Evolutionary conservation across 2,797 vertebrate genomes (phyloP).

Genomic region (Eulemur albifrons): DNA sequence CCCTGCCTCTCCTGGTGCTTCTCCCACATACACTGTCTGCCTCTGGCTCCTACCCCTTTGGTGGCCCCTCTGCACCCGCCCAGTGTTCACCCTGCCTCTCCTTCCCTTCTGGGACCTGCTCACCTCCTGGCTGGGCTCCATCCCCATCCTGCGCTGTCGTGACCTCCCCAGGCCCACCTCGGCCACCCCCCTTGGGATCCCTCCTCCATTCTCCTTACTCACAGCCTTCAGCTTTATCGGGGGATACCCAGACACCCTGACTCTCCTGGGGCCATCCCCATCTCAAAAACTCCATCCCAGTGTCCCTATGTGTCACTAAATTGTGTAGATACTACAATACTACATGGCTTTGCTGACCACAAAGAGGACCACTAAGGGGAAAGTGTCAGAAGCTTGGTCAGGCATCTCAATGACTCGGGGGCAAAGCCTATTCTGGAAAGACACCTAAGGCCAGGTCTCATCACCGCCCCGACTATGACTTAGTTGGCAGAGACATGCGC

Average conservation of each 20-base stretch:
- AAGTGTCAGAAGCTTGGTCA: not conserved
- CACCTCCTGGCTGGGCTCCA: not conserved
- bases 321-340: not conserved
- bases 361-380: not conserved
- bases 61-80: not conserved
- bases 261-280: not conserved
- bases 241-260: not conserved
- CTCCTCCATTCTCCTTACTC: not conserved
- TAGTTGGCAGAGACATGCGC: not conserved
- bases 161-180: not conserved
- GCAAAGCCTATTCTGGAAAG: not conserved
- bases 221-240: not conserved
- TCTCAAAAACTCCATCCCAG: not conserved
- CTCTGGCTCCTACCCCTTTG: not conserved
- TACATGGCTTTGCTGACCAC: not conserved
- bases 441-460: not conserved
- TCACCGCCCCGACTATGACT: not conserved
- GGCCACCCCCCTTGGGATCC: not conserved
- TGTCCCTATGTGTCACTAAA: not conserved
- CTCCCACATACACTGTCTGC: not conserved
- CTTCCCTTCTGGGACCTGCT: not conserved
- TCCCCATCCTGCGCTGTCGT: no score
- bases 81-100: not conserved
- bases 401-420: not conserved
- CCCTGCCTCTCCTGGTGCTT: not conserved